Evolutionary conservation across 2,113 vertebrate genomes (phyloP).

Genomic region (Sardina pilchardus): DNA sequence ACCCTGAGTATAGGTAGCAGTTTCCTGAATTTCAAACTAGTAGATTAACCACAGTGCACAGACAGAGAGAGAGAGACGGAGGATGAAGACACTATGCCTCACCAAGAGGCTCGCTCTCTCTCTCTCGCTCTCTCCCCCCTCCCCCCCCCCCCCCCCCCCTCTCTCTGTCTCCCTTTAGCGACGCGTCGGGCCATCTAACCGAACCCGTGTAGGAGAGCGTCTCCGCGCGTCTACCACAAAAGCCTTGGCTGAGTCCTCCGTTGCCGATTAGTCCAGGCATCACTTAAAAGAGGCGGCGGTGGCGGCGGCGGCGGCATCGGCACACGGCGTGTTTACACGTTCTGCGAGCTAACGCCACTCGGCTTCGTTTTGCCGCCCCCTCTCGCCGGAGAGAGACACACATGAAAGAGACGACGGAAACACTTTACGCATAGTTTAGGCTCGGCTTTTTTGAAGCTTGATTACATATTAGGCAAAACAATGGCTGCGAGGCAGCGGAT

Average conservation of each 20-base stretch:
- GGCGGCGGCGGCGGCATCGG: background rate
- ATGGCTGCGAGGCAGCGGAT: background rate
- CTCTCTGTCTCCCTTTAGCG: background rate
- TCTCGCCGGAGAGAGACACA: background rate
- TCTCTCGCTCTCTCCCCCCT: background rate
- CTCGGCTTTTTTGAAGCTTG: background rate
- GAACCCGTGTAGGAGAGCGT: constrained; percentile 18
- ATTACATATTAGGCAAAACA: constrained; percentile 15
- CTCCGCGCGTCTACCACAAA: constrained; percentile 22
- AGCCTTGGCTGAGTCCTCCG: constrained; percentile 29
- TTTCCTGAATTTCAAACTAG: constrained; percentile 45
- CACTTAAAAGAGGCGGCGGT: constrained; percentile 26
- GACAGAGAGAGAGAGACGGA: no score
- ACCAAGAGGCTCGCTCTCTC: constrained; percentile 26
- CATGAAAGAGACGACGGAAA: background rate
- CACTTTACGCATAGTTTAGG: constrained; percentile 1
- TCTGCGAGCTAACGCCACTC: constrained; percentile 13
- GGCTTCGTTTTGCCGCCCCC: background rate
- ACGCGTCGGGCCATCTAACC: constrained; percentile 38
- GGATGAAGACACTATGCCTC: no score
- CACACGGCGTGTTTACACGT: constrained; percentile 3
- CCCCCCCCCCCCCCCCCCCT: no score
- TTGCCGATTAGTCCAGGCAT: constrained; percentile 33
- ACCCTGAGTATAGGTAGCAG: constrained; percentile 50
- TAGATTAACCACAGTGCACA: constrained; percentile 42